Evolutionary conservation across 2,797 vertebrate species (phyloP).

Genomic region (Lutjanus campechanus): DNA sequence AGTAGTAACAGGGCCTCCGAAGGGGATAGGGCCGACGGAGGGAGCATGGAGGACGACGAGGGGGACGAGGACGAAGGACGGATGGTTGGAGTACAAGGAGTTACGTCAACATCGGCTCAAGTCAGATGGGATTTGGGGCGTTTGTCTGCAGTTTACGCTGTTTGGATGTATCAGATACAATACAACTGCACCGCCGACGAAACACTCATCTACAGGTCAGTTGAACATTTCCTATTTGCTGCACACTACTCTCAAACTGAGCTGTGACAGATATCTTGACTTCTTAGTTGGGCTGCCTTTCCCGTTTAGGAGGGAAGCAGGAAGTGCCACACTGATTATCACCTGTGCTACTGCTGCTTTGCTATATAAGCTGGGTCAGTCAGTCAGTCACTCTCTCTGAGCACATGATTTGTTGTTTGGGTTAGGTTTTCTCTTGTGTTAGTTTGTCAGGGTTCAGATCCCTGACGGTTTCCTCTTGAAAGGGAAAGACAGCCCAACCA

Average conservation of each 20-base stretch:
- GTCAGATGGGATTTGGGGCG: slow-evolving; percentile 90
- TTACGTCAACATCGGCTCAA: slow-evolving; percentile 91
- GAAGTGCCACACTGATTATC: too few relatives aligned
- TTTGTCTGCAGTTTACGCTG: slow-evolving; percentile 81
- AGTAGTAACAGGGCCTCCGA: slow-evolving; percentile 29
- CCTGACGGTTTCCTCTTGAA: too few relatives aligned
- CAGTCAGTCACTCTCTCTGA: too few relatives aligned
- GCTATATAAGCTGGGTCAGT: too few relatives aligned
- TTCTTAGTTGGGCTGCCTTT: too few relatives aligned
- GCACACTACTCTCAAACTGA: neutral
- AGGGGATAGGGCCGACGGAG: slow-evolving; percentile 54
- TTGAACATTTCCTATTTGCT: neutral
- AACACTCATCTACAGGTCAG: slow-evolving; percentile 93
- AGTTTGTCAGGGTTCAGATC: too few relatives aligned
- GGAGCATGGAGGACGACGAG: slow-evolving; percentile 71
- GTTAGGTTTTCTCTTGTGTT: too few relatives aligned
- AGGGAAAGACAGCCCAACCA: too few relatives aligned
- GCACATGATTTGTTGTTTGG: too few relatives aligned
- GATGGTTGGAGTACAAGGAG: slow-evolving; percentile 88
- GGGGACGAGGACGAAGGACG: slow-evolving; percentile 79
- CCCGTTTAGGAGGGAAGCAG: too few relatives aligned
- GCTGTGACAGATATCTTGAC: too few relatives aligned
- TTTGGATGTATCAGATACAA: slow-evolving; percentile 97
- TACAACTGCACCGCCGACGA: slow-evolving; percentile 95
- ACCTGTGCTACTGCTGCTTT: too few relatives aligned